A percentile compares a stretch with the other conserved stretches of the same genome.
These are phyloP conservation scores for Uloborus plumipes DNA, from an alignment of 2,888 invertebrate genomes.

Conservation along the genomic window DNA sequence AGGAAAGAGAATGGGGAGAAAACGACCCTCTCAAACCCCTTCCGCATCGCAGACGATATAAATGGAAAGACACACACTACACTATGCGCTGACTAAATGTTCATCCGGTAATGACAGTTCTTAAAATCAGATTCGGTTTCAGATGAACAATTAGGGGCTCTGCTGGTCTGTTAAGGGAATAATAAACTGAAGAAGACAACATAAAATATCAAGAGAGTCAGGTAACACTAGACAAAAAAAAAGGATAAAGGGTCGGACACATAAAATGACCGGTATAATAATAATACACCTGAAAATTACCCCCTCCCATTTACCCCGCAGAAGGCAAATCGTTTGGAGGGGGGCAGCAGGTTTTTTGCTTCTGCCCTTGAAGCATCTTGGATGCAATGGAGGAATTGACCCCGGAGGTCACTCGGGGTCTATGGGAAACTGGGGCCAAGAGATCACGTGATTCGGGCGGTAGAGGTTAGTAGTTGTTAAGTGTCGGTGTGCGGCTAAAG, in stretches of 20 bases:
- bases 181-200: conserved; percentile 15
- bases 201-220: conserved; percentile 1
- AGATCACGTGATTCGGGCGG: conserved; percentile 56
- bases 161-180: conserved; percentile 22
- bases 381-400: conserved; percentile 37
- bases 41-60: not conserved
- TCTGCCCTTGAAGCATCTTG: conserved; percentile 17
- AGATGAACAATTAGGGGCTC: conserved; percentile 36
- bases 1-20: too few species aligned
- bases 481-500: conserved; percentile 36
- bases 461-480: conserved; percentile 58
- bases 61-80: conserved; percentile 11
- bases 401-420: conserved; percentile 46
- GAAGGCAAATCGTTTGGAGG: conserved; percentile 3
- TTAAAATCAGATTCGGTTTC: conserved; percentile 22
- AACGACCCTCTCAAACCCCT: not conserved
- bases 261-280: conserved; percentile 58
- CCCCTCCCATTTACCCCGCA: too few species aligned
- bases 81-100: conserved; percentile 24
- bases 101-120: conserved; percentile 38
- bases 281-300: conserved; percentile 21
- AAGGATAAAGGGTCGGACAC: conserved; percentile 10
- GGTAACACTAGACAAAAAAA: conserved; percentile 1
- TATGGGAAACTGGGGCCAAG: conserved; percentile 64
- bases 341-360: conserved; percentile 22